Conservation (phyloP, 64 coral and sea anemone species). For the Dendronephthya gigantea region DNA sequence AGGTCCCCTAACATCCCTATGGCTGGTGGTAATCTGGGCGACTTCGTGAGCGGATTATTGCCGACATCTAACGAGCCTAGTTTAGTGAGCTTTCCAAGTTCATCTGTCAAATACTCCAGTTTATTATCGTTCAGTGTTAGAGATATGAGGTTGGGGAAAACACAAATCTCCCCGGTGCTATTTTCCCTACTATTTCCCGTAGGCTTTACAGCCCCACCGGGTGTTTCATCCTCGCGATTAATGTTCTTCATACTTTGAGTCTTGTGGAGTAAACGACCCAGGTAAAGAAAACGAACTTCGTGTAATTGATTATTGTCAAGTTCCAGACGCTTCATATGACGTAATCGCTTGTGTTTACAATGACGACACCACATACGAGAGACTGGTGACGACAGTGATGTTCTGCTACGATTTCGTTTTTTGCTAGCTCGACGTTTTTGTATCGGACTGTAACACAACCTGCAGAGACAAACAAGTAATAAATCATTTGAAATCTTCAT, state of each 20-base stretch:
- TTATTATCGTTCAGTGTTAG: conserved; percentile 60
- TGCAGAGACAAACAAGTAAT: neutral
- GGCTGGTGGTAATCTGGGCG: conserved; percentile 60
- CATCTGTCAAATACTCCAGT: conserved; percentile 41
- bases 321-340: conserved; percentile 66
- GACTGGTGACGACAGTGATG: neutral
- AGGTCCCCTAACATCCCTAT: conserved; percentile 86
- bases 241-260: neutral
- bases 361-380: conserved; percentile 56
- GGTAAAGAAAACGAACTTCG: conserved; percentile 47
- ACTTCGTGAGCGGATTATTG: conserved; percentile 42
- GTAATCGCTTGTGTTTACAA: conserved; percentile 53
- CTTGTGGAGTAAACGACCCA: neutral
- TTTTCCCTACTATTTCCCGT: conserved; percentile 8
- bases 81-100: conserved; percentile 59
- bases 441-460: neutral
- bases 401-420: conserved; percentile 34
- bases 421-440: conserved; percentile 23
- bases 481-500: too few species aligned
- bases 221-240: neutral
- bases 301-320: conserved; percentile 64
- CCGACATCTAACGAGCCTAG: conserved; percentile 70
- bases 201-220: neutral
- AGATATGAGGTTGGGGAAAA: conserved; percentile 76
- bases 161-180: neutral